Evolutionary conservation across 1,140 invertebrate genomes (phyloP).

Genomic region (Mamestra configurata): DNA sequence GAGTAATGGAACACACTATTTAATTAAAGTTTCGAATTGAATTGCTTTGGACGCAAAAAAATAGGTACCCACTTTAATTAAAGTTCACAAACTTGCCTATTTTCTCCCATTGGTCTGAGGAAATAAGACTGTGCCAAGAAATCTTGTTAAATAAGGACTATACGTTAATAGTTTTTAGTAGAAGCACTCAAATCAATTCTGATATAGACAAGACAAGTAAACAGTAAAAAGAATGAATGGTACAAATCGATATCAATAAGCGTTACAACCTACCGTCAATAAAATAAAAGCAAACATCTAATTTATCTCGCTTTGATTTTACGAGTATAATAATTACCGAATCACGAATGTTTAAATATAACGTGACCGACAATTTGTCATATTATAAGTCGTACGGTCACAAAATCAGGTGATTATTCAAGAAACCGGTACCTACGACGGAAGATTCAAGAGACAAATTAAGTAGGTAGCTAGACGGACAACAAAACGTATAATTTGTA

Average conservation of each 20-base stretch:
- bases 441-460: conserved; percentile 40
- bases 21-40: not conserved
- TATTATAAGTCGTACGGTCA: conserved; percentile 28
- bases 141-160: not conserved
- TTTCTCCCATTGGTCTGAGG: not conserved
- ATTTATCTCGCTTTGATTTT: no score
- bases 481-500: conserved; percentile 47
- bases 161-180: no score
- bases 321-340: conserved; percentile 10
- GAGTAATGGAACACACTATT: not conserved
- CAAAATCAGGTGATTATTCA: conserved; percentile 35
- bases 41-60: not conserved
- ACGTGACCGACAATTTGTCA: conserved; percentile 27
- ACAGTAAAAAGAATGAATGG: no score
- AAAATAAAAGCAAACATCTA: not conserved
- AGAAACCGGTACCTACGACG: conserved; percentile 39
- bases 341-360: conserved; percentile 27
- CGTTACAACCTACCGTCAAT: not conserved
- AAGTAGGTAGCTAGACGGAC: conserved; percentile 37
- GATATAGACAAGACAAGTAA: no score
- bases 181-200: no score
- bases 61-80: not conserved
- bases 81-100: not conserved
- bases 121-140: not conserved
- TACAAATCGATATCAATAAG: not conserved